Evolutionary conservation across 2,113 vertebrate genomes (phyloP), one percentile per base, ranked within the genome.

Genomic region (Pachypanchax playfairii): DNA sequence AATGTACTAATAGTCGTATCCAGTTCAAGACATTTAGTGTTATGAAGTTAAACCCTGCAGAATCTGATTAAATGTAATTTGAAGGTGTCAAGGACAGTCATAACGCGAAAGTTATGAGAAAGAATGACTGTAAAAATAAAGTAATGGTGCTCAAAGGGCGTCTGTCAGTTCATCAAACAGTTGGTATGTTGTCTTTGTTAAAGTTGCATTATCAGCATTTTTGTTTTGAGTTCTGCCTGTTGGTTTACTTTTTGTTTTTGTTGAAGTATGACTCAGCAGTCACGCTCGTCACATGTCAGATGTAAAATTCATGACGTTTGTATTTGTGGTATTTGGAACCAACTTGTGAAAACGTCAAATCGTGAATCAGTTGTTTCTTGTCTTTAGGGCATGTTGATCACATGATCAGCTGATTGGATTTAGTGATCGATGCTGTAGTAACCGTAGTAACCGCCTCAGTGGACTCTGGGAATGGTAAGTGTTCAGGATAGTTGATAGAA

Each of bases 341-440:
- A 75, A 31, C 48, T 64, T 6, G n/a, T 39, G 49, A 61, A 47
- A 79, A 73, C 20, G 13, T 25, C 33, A 29, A 57, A 21, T n/a
- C 42, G 25, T 52, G 10, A 31, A 65, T 61, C 9, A 26, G 64
- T 69, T 50, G 28, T 39, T 69, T 58, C 71, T 59, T 67, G 38
- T 82, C 75, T 60, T 50, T 10, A 0, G 51, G 65, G 51, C 39
- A 50, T 54, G 4, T 10, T 4, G 56, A 62, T 77, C 71, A 73
- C 75, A 78, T 56, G 77, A 80, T 77, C 50, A 39, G 12, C 35
- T 75, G 75, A 80, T 73, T 71, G 77, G 65, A 77, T 80, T 83
- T 75, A 75, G 18, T 25, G 55, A 49, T 36, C 14, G 44, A 65
- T 11, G 18, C 33, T 62, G n/a, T 70, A 44, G 57, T 82, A 39